These are phyloP conservation scores for Malurus leucopterus DNA, from an alignment of 2,797 vertebrate species.

Conservation along the genomic window DNA sequence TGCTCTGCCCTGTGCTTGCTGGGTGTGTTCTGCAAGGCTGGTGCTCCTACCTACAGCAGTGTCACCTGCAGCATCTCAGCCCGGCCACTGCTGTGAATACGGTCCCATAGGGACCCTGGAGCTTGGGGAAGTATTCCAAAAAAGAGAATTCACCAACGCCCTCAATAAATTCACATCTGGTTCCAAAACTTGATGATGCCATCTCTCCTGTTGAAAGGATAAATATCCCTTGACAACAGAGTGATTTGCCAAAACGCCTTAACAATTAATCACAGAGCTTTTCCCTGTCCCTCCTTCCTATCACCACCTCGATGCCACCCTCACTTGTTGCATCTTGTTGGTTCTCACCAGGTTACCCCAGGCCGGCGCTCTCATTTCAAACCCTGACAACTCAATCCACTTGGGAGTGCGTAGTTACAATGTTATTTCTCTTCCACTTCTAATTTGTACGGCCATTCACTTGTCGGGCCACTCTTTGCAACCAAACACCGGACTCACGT, in stretches of 20 bases:
- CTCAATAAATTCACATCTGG: neutral
- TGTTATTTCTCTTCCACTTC: neutral
- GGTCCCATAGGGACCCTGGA: too few relatives aligned
- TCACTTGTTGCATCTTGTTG: neutral
- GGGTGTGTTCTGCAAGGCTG: fast-evolving
- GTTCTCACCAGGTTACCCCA: neutral
- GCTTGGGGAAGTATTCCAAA: neutral
- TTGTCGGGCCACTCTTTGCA: fast-evolving
- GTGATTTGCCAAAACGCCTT: neutral
- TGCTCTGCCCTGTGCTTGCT: neutral
- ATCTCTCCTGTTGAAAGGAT: neutral
- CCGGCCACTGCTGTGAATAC: fast-evolving
- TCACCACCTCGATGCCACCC: neutral
- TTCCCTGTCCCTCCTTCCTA: neutral
- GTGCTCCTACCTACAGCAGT: fast-evolving
- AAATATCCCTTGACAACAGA: neutral
- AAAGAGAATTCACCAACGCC: neutral
- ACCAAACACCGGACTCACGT: neutral
- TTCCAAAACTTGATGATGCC: neutral
- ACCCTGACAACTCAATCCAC: neutral
- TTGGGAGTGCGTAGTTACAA: fast-evolving
- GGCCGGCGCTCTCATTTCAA: neutral
- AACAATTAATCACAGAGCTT: neutral
- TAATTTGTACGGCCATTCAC: fast-evolving
- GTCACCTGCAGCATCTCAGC: neutral